Base-by-base conservation (phyloP, 2,888 invertebrate species). In the Harpalus rubripes region DNA sequence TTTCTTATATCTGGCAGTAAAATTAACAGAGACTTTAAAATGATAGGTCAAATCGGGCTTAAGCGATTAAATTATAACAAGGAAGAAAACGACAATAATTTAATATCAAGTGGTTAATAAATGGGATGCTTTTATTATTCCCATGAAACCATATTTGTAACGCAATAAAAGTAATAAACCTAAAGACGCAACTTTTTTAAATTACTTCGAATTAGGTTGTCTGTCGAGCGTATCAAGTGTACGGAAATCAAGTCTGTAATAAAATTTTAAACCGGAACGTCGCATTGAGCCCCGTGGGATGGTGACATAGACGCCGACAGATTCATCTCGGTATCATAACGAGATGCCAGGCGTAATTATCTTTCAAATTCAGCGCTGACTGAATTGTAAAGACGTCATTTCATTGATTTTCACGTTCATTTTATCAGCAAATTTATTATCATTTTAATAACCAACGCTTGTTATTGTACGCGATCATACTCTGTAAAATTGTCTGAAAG, bases 181-280 rank as follows among this genome's bases (percentile, higher is more conserved):
- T 22, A 16, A 52, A 74, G 52, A 12, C 44, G 74, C 18, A 74
- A 18, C 52, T 41, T 74, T 74, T 72, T 74, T 7, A 74, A 74
- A 52, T 74, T 18, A 74, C 74, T 52, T 74, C 16, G 52, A 52
- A 74, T 74, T 74, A 74, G 52, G 52, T 74, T 52, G 41, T 15
- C 52, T 74, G 15, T 15, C 39, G 16, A 10, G 41, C 44, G 18
- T 32, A 72, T 72, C 41, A 72, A 41, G 26, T 72, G 61, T 39
- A 61, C 18, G 61, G 81, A 81, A 80, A 81, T 81, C 81, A 52
- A 81, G 15, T 65, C 22, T 22, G 65, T 81, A 81, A 81, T 81
- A 81, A 81, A 81, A 81, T 81, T 81, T 81, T 81, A 81, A 81
- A 81, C 65, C 41, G 81, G 81, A 81, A 63, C 39, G 16, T 44